Evolutionary conservation across 1,140 invertebrate genomes (phyloP).

Genomic region (Atta colombica): DNA sequence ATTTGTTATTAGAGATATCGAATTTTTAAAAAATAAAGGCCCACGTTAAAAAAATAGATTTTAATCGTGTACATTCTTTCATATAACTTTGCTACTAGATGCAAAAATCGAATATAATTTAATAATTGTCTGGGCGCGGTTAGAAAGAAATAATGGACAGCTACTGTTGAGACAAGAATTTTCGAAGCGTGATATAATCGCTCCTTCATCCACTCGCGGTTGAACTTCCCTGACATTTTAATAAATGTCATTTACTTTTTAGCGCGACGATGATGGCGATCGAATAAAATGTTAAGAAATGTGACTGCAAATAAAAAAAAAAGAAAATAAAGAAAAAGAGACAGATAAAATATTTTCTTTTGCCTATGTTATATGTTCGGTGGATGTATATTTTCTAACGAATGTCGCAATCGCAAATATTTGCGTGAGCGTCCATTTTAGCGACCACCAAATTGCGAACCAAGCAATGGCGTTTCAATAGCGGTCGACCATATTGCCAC

Average conservation of each 20-base stretch:
- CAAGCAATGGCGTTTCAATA: constrained; percentile 38
- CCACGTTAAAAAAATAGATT: not conserved
- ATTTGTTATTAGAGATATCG: not conserved
- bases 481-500: constrained; percentile 18
- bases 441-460: constrained; percentile 12
- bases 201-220: constrained; percentile 42
- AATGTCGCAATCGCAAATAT: constrained; percentile 57
- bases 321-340: not conserved
- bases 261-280: not conserved
- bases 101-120: not conserved
- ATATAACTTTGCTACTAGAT: not conserved
- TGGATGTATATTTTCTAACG: not conserved
- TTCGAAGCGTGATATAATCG: constrained; percentile 40
- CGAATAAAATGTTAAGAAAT: constrained; percentile 43
- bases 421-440: constrained; percentile 48
- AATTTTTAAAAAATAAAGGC: not conserved
- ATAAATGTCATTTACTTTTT: constrained; percentile 56
- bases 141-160: constrained; percentile 1
- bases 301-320: not conserved
- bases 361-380: not conserved
- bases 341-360: not conserved
- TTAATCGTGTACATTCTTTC: not conserved
- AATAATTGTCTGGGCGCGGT: not conserved
- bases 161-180: not conserved
- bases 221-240: constrained; percentile 57